A percentile compares a stretch with the other conserved stretches of the same genome.
Conservation (phyloP, 1,140 invertebrate species). For the Tetraneura akinire region DNA sequence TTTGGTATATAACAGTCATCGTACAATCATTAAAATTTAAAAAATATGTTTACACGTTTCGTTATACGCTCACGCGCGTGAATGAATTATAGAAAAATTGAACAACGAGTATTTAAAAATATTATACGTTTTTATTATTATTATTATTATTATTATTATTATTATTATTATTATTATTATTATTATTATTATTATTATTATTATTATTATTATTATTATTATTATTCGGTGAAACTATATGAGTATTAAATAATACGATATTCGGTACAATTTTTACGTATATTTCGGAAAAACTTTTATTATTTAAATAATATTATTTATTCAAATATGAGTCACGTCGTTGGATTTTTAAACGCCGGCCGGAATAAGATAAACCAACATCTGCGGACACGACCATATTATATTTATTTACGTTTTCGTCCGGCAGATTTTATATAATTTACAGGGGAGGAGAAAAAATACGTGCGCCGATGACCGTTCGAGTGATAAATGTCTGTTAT, state of each 20-base stretch:
- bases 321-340: background rate
- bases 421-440: slow-evolving; percentile 7
- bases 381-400: background rate
- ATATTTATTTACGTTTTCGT: background rate
- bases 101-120: too few relatives aligned
- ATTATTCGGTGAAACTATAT: too few relatives aligned
- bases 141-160: too few relatives aligned
- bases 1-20: background rate
- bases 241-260: too few relatives aligned
- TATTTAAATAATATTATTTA: too few relatives aligned
- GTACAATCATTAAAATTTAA: background rate
- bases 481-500: background rate
- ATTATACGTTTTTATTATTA: too few relatives aligned
- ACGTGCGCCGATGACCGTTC: background rate
- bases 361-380: background rate
- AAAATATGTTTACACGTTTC: slow-evolving; percentile 1
- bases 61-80: background rate
- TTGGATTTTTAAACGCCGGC: background rate
- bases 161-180: too few relatives aligned
- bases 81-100: background rate
- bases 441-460: background rate
- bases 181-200: too few relatives aligned
- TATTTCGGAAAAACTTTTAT: background rate
- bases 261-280: too few relatives aligned
- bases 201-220: too few relatives aligned